Base-by-base conservation (phyloP, 1,140 invertebrate genomes). In the Luehdorfia chinensis region DNA sequence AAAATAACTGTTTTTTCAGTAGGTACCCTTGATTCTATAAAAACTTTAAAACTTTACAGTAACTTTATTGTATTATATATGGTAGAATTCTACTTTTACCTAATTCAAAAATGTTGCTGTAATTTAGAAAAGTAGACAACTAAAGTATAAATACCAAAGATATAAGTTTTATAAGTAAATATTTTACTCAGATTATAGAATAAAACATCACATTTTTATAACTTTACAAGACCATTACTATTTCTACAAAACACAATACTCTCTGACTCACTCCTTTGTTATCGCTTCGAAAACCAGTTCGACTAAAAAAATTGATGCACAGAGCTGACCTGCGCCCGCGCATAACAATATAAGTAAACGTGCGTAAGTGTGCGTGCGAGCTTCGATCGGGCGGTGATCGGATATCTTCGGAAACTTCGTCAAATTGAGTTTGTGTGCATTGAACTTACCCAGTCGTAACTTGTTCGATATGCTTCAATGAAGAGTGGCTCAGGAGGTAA, bases 221-320 rank as follows among this genome's bases (percentile, higher is more conserved):
- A n/a, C n/a, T n/a, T n/a, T n/a, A n/a, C n/a, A n/a, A n/a, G n/a
- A n/a, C n/a, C n/a, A n/a, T n/a, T 44, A 39, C 55, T 53, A 63
- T 59, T 36, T 45, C 57, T 57, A 62, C 47, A 56, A 62, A 56
- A 64, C 63, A 59, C 52, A 23, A 52, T 15, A 16, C 34, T 58
- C n/a, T n/a, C 64, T 80, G 70, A 81, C 59, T 80, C 79, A 80
- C 66, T 51, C 55, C 66, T 75, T 74, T 77, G 71, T 79, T 78
- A 72, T 69, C 56, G 61, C 36, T 58, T 61, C 59, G 55, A 60
- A 73, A 79, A 84, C 80, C 77, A 67, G 77, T 84, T 81, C 65
- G 28, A 47, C 41, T 49, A 44, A 67, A 74, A 77, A 84, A 79
- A 77, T 72, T 65, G 69, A 84, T 76, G 68, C 69, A 61, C 56